Evolutionary conservation across 1,140 invertebrate genomes (phyloP), one percentile per base, ranked within the genome.

Genomic region (Dendroctonus valens): DNA sequence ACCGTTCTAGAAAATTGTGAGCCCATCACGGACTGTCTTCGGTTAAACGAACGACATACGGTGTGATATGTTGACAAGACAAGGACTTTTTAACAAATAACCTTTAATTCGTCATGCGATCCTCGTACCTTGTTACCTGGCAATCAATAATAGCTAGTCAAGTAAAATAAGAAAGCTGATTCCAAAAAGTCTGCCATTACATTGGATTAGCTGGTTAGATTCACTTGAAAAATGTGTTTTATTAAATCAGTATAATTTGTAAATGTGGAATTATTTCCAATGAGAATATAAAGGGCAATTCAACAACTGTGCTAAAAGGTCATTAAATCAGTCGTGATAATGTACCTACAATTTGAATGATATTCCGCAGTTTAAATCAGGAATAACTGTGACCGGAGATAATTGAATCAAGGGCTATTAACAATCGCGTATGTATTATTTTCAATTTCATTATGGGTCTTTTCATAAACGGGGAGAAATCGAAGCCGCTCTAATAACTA

Each of bases 61-160:
- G 74, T 61, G 55, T 76, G 74, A 76, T 73, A 74, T 74, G 74
- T 74, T 76, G 74, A 76, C 74, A 74, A 73, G 69, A 69, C 64
- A 72, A 72, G 55, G 69, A 70, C 68, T 74, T 70, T 70, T 65
- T 69, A 68, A 69, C 64, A 65, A 70, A 73, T 68, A 67, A 60
- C 62, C 57, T 66, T 57, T 60, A 71, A 72, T 73, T 58, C 53
- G 64, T 66, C 72, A 73, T 70, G 72, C 70, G 63, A 72, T 68
- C 26, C 26, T 26, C 26, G 26, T 26, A 26, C 8, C 50, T 14
- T 14, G 50, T 14, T 52, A 46, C 37, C 12, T 52, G 8, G 26
- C 26, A 26, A 26, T 26, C 26, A 26, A 26, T 26, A 26, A 26
- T 26, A 26, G 26, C 26, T 26, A 26, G 26, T 3, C 26, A 26